Base-by-base conservation (phyloP, 2,797 vertebrate species). In the Basileuterus tristriatus region DNA sequence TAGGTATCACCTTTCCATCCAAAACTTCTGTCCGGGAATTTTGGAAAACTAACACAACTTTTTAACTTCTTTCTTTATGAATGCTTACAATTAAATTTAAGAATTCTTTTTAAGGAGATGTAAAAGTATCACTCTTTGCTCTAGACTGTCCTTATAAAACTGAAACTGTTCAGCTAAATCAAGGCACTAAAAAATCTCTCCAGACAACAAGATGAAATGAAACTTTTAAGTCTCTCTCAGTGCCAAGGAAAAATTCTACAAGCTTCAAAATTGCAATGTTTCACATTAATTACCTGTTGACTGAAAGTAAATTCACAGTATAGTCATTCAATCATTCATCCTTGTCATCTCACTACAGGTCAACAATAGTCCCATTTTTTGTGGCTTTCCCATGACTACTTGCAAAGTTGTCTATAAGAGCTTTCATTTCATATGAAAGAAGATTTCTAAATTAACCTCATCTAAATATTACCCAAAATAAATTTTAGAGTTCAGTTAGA, bases 231-330 rank as follows among this genome's bases (percentile, higher is more conserved):
- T 49, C 39, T 59, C 53, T 85, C n/a, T 64, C 21, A 36, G 9
- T 30, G 22, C 43, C n/a, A 84, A 79, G 36, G 37, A 84, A 91
- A 79, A 72, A 65, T 23, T 87, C 30, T 29, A 72, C 22, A 68
- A 63, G 11, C 49, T 90, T 86, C 59, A 79, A 81, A 94, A 77
- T 6, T 8, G 18, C 55, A 88, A 32, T 55, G 78, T 87, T 95
- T 90, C 86, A 86, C 77, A 72, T 69, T 32, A 87, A 49, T 79
- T 85, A 78, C 56, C 46, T 82, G 52, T 70, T 78, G 93, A 93
- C 87, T 89, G 72, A 93, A 96, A 91, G 43, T n/a, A 92, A 95
- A 96, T 90, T 93, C 62, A 67, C 13, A 77, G 14, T 36, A 23
- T 6, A 77, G 53, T 89, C 49, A 47, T 90, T 84, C 47, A 68